Percentiles rank a stretch among this genome's conserved stretches.
phyloP scores from a whole-genome alignment of 2,888 invertebrate species.

The Amaurobius ferox region DNA sequence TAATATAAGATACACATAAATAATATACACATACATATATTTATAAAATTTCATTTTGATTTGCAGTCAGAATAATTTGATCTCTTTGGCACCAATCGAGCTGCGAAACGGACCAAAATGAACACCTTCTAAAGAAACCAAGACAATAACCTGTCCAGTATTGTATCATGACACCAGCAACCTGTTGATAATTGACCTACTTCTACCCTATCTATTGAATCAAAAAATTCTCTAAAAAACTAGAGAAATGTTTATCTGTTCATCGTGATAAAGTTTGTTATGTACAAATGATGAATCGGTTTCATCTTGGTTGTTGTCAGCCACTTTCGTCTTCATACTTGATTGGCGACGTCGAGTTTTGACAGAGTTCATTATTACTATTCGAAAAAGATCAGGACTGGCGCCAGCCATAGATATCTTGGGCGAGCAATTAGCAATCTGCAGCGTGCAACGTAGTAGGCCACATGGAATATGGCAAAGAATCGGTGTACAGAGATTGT shows the following conservation, averaged over 20 bases:
- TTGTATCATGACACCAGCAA: slow-evolving; percentile 33
- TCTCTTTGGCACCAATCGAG: slow-evolving; percentile 15
- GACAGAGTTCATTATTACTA: slow-evolving; percentile 49
- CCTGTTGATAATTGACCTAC: slow-evolving; percentile 49
- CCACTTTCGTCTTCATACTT: not conserved
- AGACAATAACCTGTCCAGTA: slow-evolving; percentile 37
- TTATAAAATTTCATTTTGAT: not conserved
- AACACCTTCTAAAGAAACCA: slow-evolving; percentile 21
- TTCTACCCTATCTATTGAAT: slow-evolving; percentile 67
- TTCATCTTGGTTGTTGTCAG: slow-evolving; percentile 9
- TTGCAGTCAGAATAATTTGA: not conserved
- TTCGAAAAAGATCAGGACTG: slow-evolving; percentile 65
- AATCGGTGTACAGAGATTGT: not conserved
- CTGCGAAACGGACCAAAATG: slow-evolving; percentile 13
- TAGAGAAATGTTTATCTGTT: slow-evolving; percentile 66
- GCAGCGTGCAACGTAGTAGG: slow-evolving; percentile 15
- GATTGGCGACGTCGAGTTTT: slow-evolving; percentile 28
- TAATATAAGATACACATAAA: not conserved
- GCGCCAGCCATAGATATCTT: slow-evolving; percentile 68
- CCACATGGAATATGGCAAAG: not conserved
- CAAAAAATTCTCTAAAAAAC: slow-evolving; percentile 70
- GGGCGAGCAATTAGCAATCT: slow-evolving; percentile 10
- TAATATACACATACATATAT: not conserved
- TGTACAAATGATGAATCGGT: slow-evolving; percentile 34
- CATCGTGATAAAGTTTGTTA: slow-evolving; percentile 56